Evolutionary conservation across 2,888 invertebrate species (phyloP), one percentile per base, ranked within the genome.

Genomic region (Coelinius sp.): DNA sequence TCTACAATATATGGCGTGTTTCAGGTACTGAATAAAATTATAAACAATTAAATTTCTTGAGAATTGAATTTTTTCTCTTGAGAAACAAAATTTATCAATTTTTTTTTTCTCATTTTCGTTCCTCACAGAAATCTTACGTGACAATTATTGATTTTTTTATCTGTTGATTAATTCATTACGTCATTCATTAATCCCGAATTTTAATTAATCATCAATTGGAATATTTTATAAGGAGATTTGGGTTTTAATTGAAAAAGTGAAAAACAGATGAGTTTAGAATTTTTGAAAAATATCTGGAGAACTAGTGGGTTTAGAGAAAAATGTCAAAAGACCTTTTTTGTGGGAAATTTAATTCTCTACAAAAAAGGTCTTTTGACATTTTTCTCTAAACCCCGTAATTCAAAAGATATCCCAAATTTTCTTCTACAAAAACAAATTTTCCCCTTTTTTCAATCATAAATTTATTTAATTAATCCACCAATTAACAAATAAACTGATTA

Each of bases 1-100:
- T 68, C 88, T 95, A 20, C 95, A 95, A 83, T 95, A 93, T 82
- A 92, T 94, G 90, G 91, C 94, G 68, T 94, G 94, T 84, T 95
- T 93, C 84, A 91, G 94, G 93, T 93, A 81, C 1, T 10, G 20
- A 49, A 49, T 6, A 49, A 49, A 2, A 49, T 41, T 41, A 22
- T 59, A 44, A 62, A 20, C n/a, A 65, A 22, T 1, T 1, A n/a
- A 41, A 41, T 41, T 4, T 0, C n/a, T 10, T 12, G 41, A 41
- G 1, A 41, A 41, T 10, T 41, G 2, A n/a, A 1, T 41, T 41
- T 41, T 44, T 24, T 7, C 5, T 24, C 17, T 46, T 49, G 46
- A 20, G 17, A 49, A 20, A 49, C 20, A 49, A 1, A 49, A 20
- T 49, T 20, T 49, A 49, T 49, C 46, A 0, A 49, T 1, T 46